Evolutionary conservation across 2,888 invertebrate genomes (phyloP), one percentile per base, ranked within the genome.

Genomic region (Folsomia manolachei): DNA sequence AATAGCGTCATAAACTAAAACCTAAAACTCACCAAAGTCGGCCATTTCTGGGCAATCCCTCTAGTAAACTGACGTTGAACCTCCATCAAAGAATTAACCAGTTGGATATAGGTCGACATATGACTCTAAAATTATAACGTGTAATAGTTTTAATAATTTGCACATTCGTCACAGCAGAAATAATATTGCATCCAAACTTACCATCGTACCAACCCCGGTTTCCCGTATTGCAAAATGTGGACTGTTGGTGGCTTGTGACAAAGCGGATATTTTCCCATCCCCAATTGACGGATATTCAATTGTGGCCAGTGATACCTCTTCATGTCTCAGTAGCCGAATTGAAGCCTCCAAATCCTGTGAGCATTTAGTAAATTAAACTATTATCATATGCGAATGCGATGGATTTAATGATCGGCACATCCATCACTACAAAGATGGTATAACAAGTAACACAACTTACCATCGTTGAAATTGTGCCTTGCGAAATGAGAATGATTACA

Each of bases 401-500:
- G n/a, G n/a, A n/a, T n/a, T n/a, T n/a, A n/a, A n/a, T n/a, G n/a
- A n/a, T n/a, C n/a, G n/a, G n/a, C n/a, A n/a, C n/a, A n/a, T n/a
- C n/a, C n/a, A n/a, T n/a, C n/a, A n/a, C n/a, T n/a, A n/a, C n/a
- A n/a, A n/a, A n/a, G n/a, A n/a, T n/a, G n/a, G n/a, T n/a, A n/a
- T n/a, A n/a, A n/a, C n/a, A n/a, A n/a, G n/a, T n/a, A n/a, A n/a
- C n/a, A n/a, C n/a, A n/a, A n/a, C n/a, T n/a, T n/a, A n/a, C n/a
- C n/a, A n/a, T n/a, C n/a, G n/a, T n/a, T n/a, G 39, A 39, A 39
- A 39, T 39, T 83, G 87, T 87, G 14, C 88, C 88, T 1, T 88
- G 86, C 0, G 87, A 87, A 52, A 88, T 85, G 1, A 88, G 81
- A 0, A 88, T 83, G 60, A 88, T 85, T 2, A 88, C 85, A 61